Percentiles rank a stretch among this genome's conserved stretches.
These are phyloP conservation scores for Odontocerum albicorne DNA, from an alignment of 2,888 invertebrate species.

Conservation along the genomic window DNA sequence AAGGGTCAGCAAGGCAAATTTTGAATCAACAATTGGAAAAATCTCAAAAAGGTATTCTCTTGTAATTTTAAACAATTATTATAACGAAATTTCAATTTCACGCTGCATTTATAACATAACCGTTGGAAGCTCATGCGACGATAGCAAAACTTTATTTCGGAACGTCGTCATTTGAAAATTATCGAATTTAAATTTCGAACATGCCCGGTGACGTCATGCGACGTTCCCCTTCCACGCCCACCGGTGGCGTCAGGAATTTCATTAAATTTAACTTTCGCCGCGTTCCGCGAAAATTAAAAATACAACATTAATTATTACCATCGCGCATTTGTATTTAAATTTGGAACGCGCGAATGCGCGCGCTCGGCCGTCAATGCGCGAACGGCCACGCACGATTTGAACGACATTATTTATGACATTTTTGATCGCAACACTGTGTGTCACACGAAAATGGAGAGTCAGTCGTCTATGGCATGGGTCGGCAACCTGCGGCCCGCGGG, in stretches of 20 bases:
- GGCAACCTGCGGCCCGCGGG: too few relatives aligned
- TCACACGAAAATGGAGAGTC: too few relatives aligned
- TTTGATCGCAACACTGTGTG: not conserved
- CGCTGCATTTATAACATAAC: too few relatives aligned
- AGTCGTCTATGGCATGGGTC: too few relatives aligned
- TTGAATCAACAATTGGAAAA: too few relatives aligned
- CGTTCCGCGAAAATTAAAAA: conserved; percentile 30
- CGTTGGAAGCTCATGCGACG: too few relatives aligned
- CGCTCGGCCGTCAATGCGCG: conserved; percentile 20
- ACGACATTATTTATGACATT: conserved; percentile 15
- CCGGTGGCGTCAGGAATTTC: conserved; percentile 12
- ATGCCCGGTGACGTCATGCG: conserved; percentile 5
- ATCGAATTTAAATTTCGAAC: conserved; percentile 2
- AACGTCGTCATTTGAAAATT: too few relatives aligned
- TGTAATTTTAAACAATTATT: too few relatives aligned
- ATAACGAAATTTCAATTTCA: too few relatives aligned
- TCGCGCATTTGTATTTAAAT: conserved; percentile 20
- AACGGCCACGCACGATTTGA: conserved; percentile 17
- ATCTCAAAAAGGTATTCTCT: too few relatives aligned
- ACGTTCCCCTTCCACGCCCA: not conserved
- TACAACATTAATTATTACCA: conserved; percentile 30
- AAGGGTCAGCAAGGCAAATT: too few relatives aligned
- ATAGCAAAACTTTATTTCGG: too few relatives aligned
- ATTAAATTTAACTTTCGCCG: conserved; percentile 26
- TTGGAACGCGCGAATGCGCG: conserved; percentile 19